A percentile compares a stretch with the other conserved stretches of the same genome.
Conservation (phyloP, 2,888 invertebrate species). For the Conchocele bisecta region DNA sequence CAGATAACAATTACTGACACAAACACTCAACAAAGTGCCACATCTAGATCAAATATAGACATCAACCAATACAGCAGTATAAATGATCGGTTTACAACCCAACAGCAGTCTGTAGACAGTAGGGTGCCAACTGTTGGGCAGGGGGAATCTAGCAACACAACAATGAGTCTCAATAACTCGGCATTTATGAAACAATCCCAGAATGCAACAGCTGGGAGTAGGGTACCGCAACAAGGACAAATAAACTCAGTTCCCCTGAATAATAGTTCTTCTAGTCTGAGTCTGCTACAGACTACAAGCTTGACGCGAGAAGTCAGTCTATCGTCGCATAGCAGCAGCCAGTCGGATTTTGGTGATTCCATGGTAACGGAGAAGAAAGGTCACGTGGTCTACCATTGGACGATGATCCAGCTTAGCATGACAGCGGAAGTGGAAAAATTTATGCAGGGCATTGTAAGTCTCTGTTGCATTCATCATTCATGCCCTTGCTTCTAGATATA, state of each 20-base stretch:
- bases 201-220: background rate
- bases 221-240: background rate
- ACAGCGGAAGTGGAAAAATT: slow-evolving; percentile 72
- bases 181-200: background rate
- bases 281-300: slow-evolving; percentile 1
- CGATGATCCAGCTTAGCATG: slow-evolving; percentile 74
- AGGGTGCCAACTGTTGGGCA: background rate
- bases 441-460: slow-evolving; percentile 76
- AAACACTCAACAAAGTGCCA: background rate
- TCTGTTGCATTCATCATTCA: background rate
- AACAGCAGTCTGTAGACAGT: slow-evolving; percentile 16
- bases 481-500: no score
- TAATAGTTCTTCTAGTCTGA: background rate
- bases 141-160: background rate
- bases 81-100: background rate
- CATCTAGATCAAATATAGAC: background rate
- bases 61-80: background rate
- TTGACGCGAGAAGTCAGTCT: slow-evolving; percentile 55
- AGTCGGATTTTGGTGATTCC: slow-evolving; percentile 57
- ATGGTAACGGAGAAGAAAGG: slow-evolving; percentile 54
- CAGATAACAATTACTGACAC: background rate
- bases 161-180: background rate
- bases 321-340: slow-evolving; percentile 63
- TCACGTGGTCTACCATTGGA: slow-evolving; percentile 76
- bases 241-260: background rate